Base-by-base conservation (phyloP, 2,797 vertebrate genomes). In the Danio albolineatus region DNA sequence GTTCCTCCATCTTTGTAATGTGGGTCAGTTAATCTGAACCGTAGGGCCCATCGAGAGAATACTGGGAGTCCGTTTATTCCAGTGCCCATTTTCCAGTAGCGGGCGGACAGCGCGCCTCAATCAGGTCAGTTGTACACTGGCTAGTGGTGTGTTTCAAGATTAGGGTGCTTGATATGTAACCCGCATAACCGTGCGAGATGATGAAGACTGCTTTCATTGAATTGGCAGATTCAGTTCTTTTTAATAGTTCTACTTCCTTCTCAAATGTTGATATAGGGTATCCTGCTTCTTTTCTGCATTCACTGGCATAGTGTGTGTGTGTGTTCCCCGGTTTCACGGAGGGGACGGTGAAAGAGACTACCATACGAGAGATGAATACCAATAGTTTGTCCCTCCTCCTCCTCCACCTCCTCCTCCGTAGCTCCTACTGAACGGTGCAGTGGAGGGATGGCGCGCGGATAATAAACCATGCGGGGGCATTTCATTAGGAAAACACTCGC, bases 281-380 rank as follows among this genome's bases (percentile, higher is more conserved):
- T 13, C 16, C 14, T 28, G 44, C 54, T 53, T 69, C 21, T 74
- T 38, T 90, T 66, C 89, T 90, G 86, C 90, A 88, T 90, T 90
- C 85, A 82, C 60, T 59, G 36, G 59, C 19, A 59, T 85, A 87
- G 77, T 28, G n/a, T n/a, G 28, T 19, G 70, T 57, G 70, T 43
- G 49, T 89, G 86, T 88, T 83, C 85, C 86, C 72, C 78, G 76
- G 79, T 69, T 83, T 80, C 85, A 83, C 73, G 73, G 76, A 83
- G 78, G 79, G 79, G 87, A 84, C 73, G 82, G 83, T 83, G 81
- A 74, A 75, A 81, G 87, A 86, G 91, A 80, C 85, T 81, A 78
- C 78, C 84, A 88, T 82, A 84, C 79, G 81, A 87, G 83, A 88
- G 60, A 85, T 84, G 81, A 86, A 88, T 86, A 81, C 84, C 84